Conservation (phyloP, 2,113 vertebrate genomes). For the Paracyprichromis sp. region DNA sequence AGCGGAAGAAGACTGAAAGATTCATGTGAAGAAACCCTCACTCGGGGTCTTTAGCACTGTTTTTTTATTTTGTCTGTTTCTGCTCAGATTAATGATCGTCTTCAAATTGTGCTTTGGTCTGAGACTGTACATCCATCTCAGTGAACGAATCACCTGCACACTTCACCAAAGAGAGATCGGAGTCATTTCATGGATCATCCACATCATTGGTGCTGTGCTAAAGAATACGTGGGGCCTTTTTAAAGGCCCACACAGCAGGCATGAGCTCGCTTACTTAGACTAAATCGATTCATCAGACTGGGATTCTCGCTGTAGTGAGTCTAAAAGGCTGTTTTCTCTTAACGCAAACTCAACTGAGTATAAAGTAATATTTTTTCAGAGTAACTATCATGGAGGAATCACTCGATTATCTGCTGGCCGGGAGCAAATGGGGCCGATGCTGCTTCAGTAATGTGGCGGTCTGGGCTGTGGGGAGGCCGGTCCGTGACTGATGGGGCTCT, state of each 20-base stretch:
- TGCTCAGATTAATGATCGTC: neutral
- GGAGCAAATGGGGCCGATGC: neutral
- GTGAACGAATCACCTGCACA: neutral
- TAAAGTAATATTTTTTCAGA: neutral
- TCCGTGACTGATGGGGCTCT: neutral
- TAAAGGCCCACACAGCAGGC: neutral
- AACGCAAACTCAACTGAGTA: neutral
- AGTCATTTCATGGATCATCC: neutral
- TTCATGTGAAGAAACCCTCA: neutral
- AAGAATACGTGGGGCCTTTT: neutral
- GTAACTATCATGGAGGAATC: neutral
- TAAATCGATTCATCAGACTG: neutral
- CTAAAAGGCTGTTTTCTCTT: neutral
- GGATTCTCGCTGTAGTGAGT: neutral
- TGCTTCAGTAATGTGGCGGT: neutral
- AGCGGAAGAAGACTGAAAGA: neutral
- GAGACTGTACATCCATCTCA: neutral
- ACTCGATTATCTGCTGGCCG: neutral
- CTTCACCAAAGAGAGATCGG: neutral
- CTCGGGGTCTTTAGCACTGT: neutral
- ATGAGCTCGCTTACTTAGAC: neutral
- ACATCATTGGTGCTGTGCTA: neutral
- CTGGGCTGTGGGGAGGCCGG: neutral
- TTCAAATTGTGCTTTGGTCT: neutral
- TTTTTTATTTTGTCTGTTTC: neutral